Evolutionary conservation across 1,140 invertebrate genomes (phyloP).

Genomic region (Amphibalanus amphitrite): DNA sequence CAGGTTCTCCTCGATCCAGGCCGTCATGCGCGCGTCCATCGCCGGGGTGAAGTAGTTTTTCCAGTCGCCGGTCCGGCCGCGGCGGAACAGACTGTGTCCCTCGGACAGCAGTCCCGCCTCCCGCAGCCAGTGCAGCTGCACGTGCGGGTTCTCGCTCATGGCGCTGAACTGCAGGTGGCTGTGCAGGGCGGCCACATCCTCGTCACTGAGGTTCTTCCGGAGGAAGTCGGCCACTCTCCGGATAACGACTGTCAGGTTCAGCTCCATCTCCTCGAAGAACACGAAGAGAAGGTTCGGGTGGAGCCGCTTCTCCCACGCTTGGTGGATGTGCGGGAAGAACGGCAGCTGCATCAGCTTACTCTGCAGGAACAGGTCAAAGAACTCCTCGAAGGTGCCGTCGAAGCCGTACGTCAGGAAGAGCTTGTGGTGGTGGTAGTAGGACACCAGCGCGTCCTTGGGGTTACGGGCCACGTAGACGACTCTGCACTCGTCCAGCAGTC

Average conservation of each 20-base stretch:
- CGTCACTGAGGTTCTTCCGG: not conserved
- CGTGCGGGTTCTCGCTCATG: not conserved
- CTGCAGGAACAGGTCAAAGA: slow-evolving; percentile 18
- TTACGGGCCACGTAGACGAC: slow-evolving; percentile 78
- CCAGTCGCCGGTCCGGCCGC: not conserved
- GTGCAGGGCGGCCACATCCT: not conserved
- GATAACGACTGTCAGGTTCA: not conserved
- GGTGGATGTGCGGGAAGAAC: slow-evolving; percentile 39
- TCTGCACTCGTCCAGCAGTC: slow-evolving; percentile 27
- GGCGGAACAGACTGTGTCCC: not conserved
- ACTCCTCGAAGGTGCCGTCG: not conserved
- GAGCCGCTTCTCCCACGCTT: slow-evolving; percentile 44
- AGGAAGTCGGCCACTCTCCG: not conserved
- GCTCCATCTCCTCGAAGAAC: slow-evolving; percentile 61
- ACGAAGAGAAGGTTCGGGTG: slow-evolving; percentile 52
- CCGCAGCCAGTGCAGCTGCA: not conserved
- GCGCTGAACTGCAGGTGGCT: not conserved
- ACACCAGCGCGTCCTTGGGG: slow-evolving; percentile 84
- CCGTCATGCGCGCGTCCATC: not conserved
- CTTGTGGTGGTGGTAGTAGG: slow-evolving; percentile 29
- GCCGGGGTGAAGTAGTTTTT: not conserved
- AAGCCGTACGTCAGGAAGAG: not conserved
- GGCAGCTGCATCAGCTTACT: not conserved
- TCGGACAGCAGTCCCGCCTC: not conserved
- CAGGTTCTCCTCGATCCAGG: not conserved